Percentiles rank a stretch among this genome's conserved stretches.
phyloP scores from a whole-genome alignment of 2,888 invertebrate species.

The Apodemia hepburni region DNA sequence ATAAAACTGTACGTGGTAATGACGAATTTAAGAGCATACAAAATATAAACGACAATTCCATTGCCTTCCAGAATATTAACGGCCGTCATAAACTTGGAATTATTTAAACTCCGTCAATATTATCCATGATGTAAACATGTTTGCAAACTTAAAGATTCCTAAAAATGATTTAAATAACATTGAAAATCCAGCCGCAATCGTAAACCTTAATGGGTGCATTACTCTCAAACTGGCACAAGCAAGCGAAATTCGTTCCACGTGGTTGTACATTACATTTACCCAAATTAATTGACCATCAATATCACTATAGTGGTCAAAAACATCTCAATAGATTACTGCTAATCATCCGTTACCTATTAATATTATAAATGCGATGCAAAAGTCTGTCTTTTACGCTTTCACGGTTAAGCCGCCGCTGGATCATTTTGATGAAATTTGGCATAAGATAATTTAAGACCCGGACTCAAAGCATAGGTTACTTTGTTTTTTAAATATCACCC shows the following conservation, averaged over 20 bases:
- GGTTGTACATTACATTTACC: conserved; percentile 36
- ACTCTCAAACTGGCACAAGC: conserved; percentile 63
- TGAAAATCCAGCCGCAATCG: conserved; percentile 58
- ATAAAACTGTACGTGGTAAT: neutral
- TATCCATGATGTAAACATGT: conserved; percentile 45
- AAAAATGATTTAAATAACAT: conserved; percentile 67
- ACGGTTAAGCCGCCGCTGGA: too few species aligned
- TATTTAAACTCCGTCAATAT: conserved; percentile 51
- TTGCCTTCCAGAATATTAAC: conserved; percentile 35
- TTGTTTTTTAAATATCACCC: too few species aligned
- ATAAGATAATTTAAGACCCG: too few species aligned
- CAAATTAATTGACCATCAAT: conserved; percentile 15
- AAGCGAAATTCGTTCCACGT: conserved; percentile 31
- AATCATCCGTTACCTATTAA: neutral
- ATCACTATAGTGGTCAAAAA: neutral
- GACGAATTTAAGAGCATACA: neutral
- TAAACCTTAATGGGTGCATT: conserved; percentile 78
- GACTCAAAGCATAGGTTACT: too few species aligned
- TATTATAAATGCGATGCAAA: too few species aligned
- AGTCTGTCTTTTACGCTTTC: too few species aligned
- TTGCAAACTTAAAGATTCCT: conserved; percentile 42
- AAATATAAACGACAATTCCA: neutral
- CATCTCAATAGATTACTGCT: neutral
- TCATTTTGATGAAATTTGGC: too few species aligned
- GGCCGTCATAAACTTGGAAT: conserved; percentile 51